A percentile compares a stretch with the other conserved stretches of the same genome.
Evolutionary conservation across 2,797 vertebrate species (phyloP).

Genomic region (Melanotaenia nigrans): DNA sequence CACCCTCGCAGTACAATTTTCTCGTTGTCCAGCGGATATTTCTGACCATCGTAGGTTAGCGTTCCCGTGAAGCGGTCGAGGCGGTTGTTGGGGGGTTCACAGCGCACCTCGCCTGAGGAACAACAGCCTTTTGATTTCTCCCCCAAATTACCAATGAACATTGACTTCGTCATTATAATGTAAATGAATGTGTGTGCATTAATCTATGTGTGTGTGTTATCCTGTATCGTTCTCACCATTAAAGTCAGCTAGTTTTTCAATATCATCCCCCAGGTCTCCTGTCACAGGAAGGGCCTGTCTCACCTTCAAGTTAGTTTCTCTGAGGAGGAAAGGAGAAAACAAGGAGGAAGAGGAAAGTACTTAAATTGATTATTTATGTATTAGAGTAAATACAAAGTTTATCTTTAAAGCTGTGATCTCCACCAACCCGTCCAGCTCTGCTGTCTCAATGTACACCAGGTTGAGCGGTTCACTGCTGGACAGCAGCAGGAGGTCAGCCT

Average conservation of each 20-base stretch:
- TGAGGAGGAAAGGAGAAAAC: slow-evolving; percentile 53
- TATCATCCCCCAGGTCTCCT: slow-evolving; percentile 87
- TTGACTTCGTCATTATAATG: too few species aligned
- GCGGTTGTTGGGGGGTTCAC: slow-evolving; percentile 94
- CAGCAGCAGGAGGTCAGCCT: slow-evolving; percentile 93
- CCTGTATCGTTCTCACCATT: slow-evolving; percentile 76
- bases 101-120: slow-evolving; percentile 87
- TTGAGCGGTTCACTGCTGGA: slow-evolving; percentile 95
- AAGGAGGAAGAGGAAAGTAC: background rate
- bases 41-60: slow-evolving; percentile 82
- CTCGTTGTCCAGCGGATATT: slow-evolving; percentile 89
- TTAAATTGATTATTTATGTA: background rate
- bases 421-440: slow-evolving; percentile 93
- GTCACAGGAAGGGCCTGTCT: slow-evolving; percentile 91
- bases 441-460: slow-evolving; percentile 93
- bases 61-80: slow-evolving; percentile 91
- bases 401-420: background rate
- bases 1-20: slow-evolving; percentile 93
- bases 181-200: too few species aligned
- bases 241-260: slow-evolving; percentile 88
- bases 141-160: background rate
- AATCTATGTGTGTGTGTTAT: background rate
- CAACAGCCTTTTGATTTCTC: background rate
- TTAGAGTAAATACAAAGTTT: background rate
- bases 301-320: slow-evolving; percentile 97